Conservation (phyloP, 2,888 invertebrate species). For the Acanthoscelides obtectus region DNA sequence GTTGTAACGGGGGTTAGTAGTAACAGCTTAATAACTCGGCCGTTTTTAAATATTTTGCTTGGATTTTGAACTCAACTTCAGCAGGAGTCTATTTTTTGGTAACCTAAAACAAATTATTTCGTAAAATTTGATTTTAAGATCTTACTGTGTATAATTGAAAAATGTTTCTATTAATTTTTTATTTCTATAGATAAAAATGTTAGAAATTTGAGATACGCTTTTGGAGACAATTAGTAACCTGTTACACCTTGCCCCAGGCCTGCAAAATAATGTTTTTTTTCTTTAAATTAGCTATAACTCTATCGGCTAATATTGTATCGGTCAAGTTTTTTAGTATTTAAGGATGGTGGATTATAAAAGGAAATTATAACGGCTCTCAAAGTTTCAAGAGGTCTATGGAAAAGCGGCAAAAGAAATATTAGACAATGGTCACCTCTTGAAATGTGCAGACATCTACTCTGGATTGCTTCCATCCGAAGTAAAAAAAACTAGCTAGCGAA, state of each 20-base stretch:
- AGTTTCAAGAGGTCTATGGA: constrained; percentile 5
- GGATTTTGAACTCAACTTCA: background rate
- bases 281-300: too few species aligned
- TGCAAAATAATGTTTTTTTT: background rate
- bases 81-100: background rate
- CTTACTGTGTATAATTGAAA: background rate
- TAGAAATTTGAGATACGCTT: background rate
- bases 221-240: background rate
- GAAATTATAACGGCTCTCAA: constrained; percentile 4
- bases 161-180: background rate
- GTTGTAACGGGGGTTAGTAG: constrained; percentile 5
- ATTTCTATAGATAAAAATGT: constrained; percentile 3
- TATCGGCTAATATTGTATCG: too few species aligned
- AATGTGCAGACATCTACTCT: constrained; percentile 7
- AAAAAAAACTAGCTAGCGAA: background rate
- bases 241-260: background rate
- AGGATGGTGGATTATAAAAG: constrained; percentile 4
- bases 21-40: too few species aligned
- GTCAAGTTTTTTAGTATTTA: too few species aligned
- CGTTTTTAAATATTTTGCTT: too few species aligned
- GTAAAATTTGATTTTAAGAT: background rate
- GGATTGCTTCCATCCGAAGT: constrained; percentile 6
- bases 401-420: constrained; percentile 3
- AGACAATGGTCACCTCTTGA: constrained; percentile 5
- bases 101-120: background rate